These are phyloP conservation scores for Agonopterix arenella DNA, from an alignment of 2,888 invertebrate genomes.

Conservation along the genomic window DNA sequence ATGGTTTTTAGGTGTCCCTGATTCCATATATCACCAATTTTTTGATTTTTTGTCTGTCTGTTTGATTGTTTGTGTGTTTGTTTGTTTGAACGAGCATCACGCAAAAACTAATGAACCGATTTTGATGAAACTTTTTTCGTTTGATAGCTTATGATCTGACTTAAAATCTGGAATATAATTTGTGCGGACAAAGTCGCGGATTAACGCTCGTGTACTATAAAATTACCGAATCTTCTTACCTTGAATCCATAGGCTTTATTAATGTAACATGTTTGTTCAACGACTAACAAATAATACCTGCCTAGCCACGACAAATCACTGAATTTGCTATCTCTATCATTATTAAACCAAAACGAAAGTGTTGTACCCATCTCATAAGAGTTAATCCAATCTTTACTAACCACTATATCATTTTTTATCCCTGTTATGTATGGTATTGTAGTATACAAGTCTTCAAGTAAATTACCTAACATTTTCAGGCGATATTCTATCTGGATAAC, in stretches of 20 bases:
- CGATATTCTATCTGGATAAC: background rate
- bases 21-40: too few species aligned
- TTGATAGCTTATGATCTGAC: too few species aligned
- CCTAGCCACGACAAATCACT: background rate
- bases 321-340: background rate
- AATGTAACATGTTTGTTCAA: background rate
- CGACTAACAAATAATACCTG: background rate
- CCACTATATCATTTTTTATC: background rate
- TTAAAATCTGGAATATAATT: too few species aligned
- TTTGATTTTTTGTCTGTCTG: too few species aligned
- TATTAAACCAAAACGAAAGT: background rate
- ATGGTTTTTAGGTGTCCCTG: too few species aligned
- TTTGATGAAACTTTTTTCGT: too few species aligned
- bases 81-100: too few species aligned
- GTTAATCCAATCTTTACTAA: background rate
- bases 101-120: too few species aligned
- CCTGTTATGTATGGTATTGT: background rate
- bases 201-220: too few species aligned
- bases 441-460: background rate
- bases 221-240: background rate
- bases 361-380: background rate
- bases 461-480: background rate
- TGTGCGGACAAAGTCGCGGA: too few species aligned
- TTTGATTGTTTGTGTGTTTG: too few species aligned
- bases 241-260: background rate